Base-by-base conservation (phyloP, 2,113 vertebrate species). In the Ginglymostoma cirratum region DNA sequence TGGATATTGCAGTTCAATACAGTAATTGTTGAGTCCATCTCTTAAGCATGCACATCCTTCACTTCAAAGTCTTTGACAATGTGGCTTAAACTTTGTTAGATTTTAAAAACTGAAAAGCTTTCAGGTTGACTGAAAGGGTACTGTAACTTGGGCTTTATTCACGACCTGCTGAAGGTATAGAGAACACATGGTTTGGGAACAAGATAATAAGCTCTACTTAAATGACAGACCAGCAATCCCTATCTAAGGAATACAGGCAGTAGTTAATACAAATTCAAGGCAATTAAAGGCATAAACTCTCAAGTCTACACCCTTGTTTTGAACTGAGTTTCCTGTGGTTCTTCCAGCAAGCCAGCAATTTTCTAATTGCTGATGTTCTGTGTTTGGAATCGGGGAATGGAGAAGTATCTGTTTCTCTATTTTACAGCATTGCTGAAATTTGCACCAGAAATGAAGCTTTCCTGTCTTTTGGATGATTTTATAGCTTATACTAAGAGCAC, bases 151-250 rank as follows among this genome's bases (percentile, higher is more conserved):
- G 38, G 34, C 90, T 93, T 30, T n/a, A n/a, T 65, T 67, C 66
- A 45, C 23, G 15, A 94, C 38, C n/a, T 70, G 93, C 38, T 94
- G n/a, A 94, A 1, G 38, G 21, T n/a, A 69, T 12, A 97, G 97
- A 95, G 96, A 97, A 97, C 98, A 98, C 98, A 98, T 98, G 98
- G 98, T 96, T 90, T 30, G 96, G 96, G 30, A 97, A 97, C 96
- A 97, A 97, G 95, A 97, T 98, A 97, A 98, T 98, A 98, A 98
- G 97, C 98, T 97, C 97, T 97, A 96, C 95, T 98, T 98, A 97
- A 96, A 97, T 61, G 38, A 96, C 95, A 96, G 96, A 95, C 90
- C 76, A 94, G 14, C 5, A 90, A 90, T 96, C 96, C 96, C 96
- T 96, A 96, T 96, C 96, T 95, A 96, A 90, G 96, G 96, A 97